Evolutionary conservation across 2,113 vertebrate genomes (phyloP), one percentile per base, ranked within the genome.

Genomic region (Gasterosteus aculeatus): DNA sequence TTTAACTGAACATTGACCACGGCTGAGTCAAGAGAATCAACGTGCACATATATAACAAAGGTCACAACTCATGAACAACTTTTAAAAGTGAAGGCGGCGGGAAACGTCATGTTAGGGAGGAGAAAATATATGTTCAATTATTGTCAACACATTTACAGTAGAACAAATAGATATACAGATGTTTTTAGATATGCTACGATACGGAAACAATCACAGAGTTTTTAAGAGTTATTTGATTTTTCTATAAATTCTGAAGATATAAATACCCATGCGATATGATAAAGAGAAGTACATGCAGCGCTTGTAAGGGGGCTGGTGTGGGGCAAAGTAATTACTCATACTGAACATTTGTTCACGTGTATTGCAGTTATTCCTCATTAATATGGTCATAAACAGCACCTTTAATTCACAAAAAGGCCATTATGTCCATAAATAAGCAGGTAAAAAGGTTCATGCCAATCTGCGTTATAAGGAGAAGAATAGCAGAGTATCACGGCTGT

Each of bases 381-480:
- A n/a, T 19, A 16, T 66, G 42, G 39, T 68, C 71, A 83, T 67
- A 49, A 83, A 83, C 66, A 66, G 66, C 65, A 35, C 72, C 31
- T 77, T 81, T 67, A 68, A 72, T 69, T 63, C 57, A 82, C 35
- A 82, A 76, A 88, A 78, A 79, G 54, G 75, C 66, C 77, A 83
- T 88, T 88, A 78, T 56, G 77, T 88, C 72, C 77, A 87, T 86
- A 84, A 85, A 87, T 82, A 82, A 78, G 64, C 33, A 68, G 75
- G 80, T 69, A 82, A 81, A 87, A 91, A 81, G 85, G 82, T 78
- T 69, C 60, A 78, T 83, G 85, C 84, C 86, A 89, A 89, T 85
- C 79, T 84, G 57, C 53, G 80, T 91, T 92, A 86, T 44, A 58
- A 80, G 75, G 75, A 69, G 80, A 86, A 90, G 87, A 92, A 91